Conservation (phyloP, 92 coral and sea anemone genomes). For the Ricordea florida region DNA sequence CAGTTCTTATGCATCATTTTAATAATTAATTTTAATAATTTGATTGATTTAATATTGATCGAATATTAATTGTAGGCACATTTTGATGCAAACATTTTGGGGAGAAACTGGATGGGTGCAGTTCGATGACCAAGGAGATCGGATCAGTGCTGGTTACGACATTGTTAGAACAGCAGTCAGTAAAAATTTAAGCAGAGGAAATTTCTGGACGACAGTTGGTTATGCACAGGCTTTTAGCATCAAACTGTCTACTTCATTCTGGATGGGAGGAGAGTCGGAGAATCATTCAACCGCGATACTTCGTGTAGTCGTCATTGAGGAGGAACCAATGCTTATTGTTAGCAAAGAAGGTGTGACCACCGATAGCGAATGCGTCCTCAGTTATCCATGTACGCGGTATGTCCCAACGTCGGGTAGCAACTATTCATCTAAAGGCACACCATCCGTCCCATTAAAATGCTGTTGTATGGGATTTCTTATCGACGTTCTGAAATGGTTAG, state of each 20-base stretch:
- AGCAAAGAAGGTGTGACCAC: constrained; percentile 10
- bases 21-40: too few relatives aligned
- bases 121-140: constrained; percentile 47
- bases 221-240: constrained; percentile 8
- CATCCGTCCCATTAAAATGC: constrained; percentile 15
- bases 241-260: constrained; percentile 43
- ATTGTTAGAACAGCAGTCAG: constrained; percentile 24
- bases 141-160: constrained; percentile 39
- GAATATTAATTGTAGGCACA: too few relatives aligned
- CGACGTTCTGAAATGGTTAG: constrained; percentile 62
- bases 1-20: too few relatives aligned
- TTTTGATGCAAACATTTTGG: too few relatives aligned
- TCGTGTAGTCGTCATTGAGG: constrained; percentile 61
- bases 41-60: too few relatives aligned
- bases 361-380: not conserved
- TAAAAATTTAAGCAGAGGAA: not conserved
- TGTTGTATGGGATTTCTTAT: constrained; percentile 85
- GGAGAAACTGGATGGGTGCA: constrained; percentile 37
- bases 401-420: too few relatives aligned
- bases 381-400: constrained; percentile 53
- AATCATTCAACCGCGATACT: constrained; percentile 4
- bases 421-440: constrained; percentile 3
- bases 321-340: constrained; percentile 59
- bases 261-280: constrained; percentile 21
- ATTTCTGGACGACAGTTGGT: constrained; percentile 61